phyloP scores from a whole-genome alignment of 1,140 invertebrate genomes.

The Dinothrombium tinctorium region DNA sequence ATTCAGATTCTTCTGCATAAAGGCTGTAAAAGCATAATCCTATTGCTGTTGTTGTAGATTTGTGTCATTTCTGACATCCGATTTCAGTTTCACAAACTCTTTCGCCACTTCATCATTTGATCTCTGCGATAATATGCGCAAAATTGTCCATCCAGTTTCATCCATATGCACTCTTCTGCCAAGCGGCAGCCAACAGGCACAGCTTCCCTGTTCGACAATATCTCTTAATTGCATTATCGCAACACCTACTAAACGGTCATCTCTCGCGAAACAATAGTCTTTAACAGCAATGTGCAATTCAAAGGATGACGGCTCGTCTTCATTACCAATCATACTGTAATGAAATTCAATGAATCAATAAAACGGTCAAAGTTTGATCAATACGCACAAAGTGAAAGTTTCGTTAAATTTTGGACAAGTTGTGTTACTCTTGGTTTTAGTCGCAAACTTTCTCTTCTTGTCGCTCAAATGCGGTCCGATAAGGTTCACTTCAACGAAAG shows the following conservation, averaged over 20 bases:
- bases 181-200: constrained; percentile 79
- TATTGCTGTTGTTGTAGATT: background rate
- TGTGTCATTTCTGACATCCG: constrained; percentile 45
- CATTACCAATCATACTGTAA: constrained; percentile 81
- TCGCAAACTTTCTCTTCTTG: constrained; percentile 84
- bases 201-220: constrained; percentile 70
- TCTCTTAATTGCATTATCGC: constrained; percentile 88
- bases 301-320: constrained; percentile 82
- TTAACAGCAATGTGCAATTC: constrained; percentile 95
- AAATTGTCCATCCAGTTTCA: constrained; percentile 98
- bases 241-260: constrained; percentile 87
- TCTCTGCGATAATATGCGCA: constrained; percentile 87
- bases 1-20: no score
- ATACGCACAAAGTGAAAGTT: constrained; percentile 92
- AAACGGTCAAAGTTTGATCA: background rate
- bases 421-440: constrained; percentile 93
- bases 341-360: constrained; percentile 2
- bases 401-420: constrained; percentile 99
- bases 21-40: no score
- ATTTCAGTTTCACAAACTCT: constrained; percentile 93
- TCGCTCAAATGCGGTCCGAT: constrained; percentile 92
- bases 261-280: constrained; percentile 94
- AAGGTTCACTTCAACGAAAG: constrained; percentile 94
- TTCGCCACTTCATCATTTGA: constrained; percentile 97
- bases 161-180: constrained; percentile 92